Evolutionary conservation across 2,113 vertebrate genomes (phyloP).

Genomic region (Oreochromis niloticus): DNA sequence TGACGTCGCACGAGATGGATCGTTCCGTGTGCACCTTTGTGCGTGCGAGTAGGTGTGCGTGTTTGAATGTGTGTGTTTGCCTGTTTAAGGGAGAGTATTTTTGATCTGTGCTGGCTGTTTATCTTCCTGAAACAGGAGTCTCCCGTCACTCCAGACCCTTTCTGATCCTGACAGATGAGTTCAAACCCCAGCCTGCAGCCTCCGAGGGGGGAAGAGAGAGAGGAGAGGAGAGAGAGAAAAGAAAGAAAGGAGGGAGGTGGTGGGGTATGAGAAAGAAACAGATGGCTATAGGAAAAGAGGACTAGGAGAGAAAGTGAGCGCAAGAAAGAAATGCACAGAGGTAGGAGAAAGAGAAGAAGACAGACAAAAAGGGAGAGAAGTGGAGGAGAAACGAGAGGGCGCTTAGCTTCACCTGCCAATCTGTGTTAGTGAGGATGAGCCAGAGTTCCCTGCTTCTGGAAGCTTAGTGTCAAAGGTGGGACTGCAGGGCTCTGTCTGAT

Average conservation of each 20-base stretch:
- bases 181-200: constrained; percentile 62
- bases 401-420: constrained; percentile 73
- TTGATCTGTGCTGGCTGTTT: constrained; percentile 69
- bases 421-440: constrained; percentile 67
- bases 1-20: constrained; percentile 34
- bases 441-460: constrained; percentile 62
- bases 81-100: constrained; percentile 51
- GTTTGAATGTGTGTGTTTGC: constrained; percentile 4
- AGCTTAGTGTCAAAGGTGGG: constrained; percentile 74
- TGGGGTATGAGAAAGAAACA: constrained; percentile 27
- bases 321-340: constrained; percentile 12
- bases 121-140: constrained; percentile 73
- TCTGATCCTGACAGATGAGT: constrained; percentile 75
- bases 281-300: constrained; percentile 49
- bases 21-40: constrained; percentile 20
- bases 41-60: constrained; percentile 26
- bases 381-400: constrained; percentile 54
- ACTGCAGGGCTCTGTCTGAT: constrained; percentile 61
- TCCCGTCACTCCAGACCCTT: constrained; percentile 63
- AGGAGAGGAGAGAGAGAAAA: not conserved
- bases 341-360: constrained; percentile 29
- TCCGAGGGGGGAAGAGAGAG: constrained; percentile 32
- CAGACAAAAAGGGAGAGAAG: constrained; percentile 47
- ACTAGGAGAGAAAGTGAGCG: constrained; percentile 40
- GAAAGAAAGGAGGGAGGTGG: not conserved